A percentile compares a stretch with the other conserved stretches of the same genome.
Conservation (phyloP, 2,888 invertebrate species). For the Tenthredo mesomela region DNA sequence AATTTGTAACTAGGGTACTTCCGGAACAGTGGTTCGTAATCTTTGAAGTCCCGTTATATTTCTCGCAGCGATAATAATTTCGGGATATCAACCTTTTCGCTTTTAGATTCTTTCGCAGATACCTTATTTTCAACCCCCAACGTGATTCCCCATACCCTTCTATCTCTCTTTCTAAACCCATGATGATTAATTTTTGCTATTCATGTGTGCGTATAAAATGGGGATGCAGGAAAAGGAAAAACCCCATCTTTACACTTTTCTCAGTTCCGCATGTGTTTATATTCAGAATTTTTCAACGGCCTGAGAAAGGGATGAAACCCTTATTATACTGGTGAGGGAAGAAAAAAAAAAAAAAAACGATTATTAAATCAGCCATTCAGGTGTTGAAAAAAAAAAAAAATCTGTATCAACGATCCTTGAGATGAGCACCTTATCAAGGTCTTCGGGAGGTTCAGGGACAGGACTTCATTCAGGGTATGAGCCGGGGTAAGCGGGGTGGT, state of each 20-base stretch:
- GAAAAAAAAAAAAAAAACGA: not conserved
- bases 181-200: not conserved
- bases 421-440: conserved; percentile 74
- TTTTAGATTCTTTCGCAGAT: not conserved
- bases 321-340: not conserved
- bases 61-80: not conserved
- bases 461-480: conserved; percentile 55
- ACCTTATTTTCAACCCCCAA: not conserved
- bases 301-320: not conserved
- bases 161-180: not conserved
- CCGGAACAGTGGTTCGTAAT: conserved; percentile 72
- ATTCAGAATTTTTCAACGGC: too few species aligned
- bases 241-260: not conserved
- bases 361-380: not conserved
- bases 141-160: not conserved
- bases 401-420: conserved; percentile 58
- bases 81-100: not conserved
- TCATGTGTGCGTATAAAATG: not conserved
- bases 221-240: not conserved
- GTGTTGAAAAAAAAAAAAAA: not conserved
- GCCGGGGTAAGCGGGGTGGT: conserved; percentile 60
- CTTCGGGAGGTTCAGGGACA: conserved; percentile 59
- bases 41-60: conserved; percentile 1
- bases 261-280: not conserved
- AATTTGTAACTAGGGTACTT: conserved; percentile 77